Conservation (phyloP, 2,113 vertebrate species). For the Paramisgurnus dabryanus region DNA sequence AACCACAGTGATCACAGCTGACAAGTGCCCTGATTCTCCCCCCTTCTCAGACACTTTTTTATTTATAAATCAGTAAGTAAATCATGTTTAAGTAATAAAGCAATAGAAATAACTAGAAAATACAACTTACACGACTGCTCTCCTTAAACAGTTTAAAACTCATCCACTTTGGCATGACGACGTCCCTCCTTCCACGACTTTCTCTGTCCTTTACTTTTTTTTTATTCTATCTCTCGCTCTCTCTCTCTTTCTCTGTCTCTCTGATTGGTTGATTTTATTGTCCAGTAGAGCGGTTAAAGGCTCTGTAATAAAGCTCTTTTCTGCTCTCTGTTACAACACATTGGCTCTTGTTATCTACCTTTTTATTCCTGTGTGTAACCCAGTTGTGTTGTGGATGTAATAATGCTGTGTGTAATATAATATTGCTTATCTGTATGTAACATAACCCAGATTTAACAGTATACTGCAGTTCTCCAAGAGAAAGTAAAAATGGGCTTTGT, state of each 20-base stretch:
- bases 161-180: slow-evolving; percentile 79
- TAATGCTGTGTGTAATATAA: too few species aligned
- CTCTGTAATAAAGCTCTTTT: not conserved
- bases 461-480: too few species aligned
- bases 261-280: slow-evolving; percentile 27
- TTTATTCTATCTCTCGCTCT: slow-evolving; percentile 7
- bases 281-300: not conserved
- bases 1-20: not conserved
- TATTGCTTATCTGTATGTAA: too few species aligned
- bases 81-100: not conserved
- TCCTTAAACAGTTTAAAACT: slow-evolving; percentile 77
- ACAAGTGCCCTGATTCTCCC: not conserved
- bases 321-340: slow-evolving; percentile 1
- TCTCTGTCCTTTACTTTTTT: slow-evolving; percentile 26
- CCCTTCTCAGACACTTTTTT: not conserved
- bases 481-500: too few species aligned
- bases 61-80: too few species aligned
- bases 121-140: slow-evolving; percentile 74
- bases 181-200: slow-evolving; percentile 27
- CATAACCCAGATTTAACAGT: too few species aligned
- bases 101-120: not conserved
- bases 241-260: slow-evolving; percentile 22
- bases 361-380: slow-evolving; percentile 21
- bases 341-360: slow-evolving; percentile 8
- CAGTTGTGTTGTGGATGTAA: too few species aligned